Conservation (phyloP, 2,113 vertebrate species). For the Callaeas wilsoni region DNA sequence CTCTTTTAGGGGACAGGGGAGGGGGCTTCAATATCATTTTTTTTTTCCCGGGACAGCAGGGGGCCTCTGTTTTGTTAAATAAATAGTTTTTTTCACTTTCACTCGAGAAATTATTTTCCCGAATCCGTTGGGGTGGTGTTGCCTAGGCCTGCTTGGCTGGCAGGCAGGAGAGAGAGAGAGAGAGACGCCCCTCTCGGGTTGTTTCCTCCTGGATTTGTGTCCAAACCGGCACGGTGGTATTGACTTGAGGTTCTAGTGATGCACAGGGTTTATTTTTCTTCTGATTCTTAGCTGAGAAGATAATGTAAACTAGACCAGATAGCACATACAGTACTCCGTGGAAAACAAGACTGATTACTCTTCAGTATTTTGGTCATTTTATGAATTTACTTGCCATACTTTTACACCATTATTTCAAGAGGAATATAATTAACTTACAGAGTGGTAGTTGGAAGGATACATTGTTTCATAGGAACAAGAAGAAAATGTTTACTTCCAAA, state of each 20-base stretch:
- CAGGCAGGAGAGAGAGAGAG: too few relatives aligned
- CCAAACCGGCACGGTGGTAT: too few relatives aligned
- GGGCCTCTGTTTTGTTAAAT: too few relatives aligned
- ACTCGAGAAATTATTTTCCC: too few relatives aligned
- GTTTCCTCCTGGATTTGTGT: too few relatives aligned
- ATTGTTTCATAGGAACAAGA: background rate
- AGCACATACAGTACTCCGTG: background rate
- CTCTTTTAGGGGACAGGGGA: too few relatives aligned
- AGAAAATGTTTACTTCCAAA: background rate
- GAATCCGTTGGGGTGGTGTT: too few relatives aligned
- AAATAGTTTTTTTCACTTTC: too few relatives aligned
- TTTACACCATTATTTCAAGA: background rate
- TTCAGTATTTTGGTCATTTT: background rate
- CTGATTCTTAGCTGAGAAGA: background rate
- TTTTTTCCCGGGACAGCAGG: too few relatives aligned
- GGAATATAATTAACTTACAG: background rate
- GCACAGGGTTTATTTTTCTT: background rate
- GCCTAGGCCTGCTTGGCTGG: too few relatives aligned
- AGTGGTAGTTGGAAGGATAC: background rate
- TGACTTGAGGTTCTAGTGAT: background rate
- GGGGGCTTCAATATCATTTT: too few relatives aligned
- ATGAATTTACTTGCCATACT: background rate
- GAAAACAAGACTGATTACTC: background rate
- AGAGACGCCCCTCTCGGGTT: too few relatives aligned
- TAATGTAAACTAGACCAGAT: background rate